Evolutionary conservation across 2,888 invertebrate species (phyloP).

Genomic region (Bombylius major): DNA sequence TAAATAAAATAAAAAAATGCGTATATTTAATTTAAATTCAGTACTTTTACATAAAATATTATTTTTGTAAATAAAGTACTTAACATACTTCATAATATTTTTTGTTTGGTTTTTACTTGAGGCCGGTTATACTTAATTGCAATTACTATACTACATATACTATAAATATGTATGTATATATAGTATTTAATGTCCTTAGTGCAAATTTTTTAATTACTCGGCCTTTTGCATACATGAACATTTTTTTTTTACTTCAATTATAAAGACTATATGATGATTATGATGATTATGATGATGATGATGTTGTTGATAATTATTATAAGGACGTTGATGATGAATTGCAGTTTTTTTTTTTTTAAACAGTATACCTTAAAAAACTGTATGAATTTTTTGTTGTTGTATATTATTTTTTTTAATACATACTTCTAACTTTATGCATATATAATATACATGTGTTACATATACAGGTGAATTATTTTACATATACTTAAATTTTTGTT

Average conservation of each 20-base stretch:
- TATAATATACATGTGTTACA: neutral
- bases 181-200: neutral
- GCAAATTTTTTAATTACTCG: neutral
- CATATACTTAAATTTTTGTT: neutral
- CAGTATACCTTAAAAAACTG: too few species aligned
- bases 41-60: too few species aligned
- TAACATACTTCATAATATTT: too few species aligned
- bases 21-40: too few species aligned
- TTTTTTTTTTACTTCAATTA: neutral
- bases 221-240: neutral
- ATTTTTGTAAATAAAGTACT: too few species aligned
- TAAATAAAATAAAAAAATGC: too few species aligned
- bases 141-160: constrained; percentile 1
- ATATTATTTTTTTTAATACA: too few species aligned
- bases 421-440: neutral
- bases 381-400: too few species aligned
- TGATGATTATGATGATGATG: neutral
- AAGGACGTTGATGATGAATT: neutral
- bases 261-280: too few species aligned
- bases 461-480: too few species aligned
- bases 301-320: neutral
- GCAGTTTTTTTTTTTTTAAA: neutral
- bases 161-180: too few species aligned
- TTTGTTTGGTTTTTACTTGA: neutral
- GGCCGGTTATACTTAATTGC: constrained; percentile 8